These are phyloP conservation scores for Emydura subglobosa DNA, from an alignment of 2,113 vertebrate genomes.

Conservation along the genomic window DNA sequence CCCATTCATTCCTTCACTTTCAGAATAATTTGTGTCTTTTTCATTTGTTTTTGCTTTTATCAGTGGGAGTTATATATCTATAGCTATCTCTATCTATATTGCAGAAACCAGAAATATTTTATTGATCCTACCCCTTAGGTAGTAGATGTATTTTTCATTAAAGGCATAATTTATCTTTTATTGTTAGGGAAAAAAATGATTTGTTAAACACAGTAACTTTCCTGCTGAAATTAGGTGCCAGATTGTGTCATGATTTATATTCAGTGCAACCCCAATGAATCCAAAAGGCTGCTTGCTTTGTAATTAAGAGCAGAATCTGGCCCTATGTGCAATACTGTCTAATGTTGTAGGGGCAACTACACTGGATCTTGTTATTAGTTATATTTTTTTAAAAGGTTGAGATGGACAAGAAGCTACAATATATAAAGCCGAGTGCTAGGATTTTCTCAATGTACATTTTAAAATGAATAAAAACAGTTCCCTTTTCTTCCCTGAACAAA, in stretches of 20 bases:
- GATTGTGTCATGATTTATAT: not conserved
- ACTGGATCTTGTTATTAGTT: not conserved
- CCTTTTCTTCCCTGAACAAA: not conserved
- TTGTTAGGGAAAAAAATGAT: not conserved
- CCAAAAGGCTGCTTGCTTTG: not conserved
- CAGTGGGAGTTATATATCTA: not conserved
- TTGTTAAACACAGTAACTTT: not conserved
- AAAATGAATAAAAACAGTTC: not conserved
- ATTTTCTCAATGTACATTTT: not conserved
- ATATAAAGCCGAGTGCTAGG: not conserved
- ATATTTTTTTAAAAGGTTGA: not conserved
- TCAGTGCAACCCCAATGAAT: fast-evolving
- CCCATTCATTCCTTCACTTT: not conserved
- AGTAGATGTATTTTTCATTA: not conserved
- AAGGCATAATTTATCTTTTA: not conserved
- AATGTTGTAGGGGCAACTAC: not conserved
- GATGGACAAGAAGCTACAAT: not conserved
- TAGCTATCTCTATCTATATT: too few relatives aligned
- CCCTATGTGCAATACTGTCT: fast-evolving
- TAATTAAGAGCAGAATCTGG: not conserved
- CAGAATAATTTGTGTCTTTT: not conserved
- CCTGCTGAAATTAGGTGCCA: not conserved
- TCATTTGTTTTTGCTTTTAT: not conserved
- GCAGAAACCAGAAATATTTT: not conserved
- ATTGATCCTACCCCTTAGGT: not conserved